Percentiles rank a stretch among this genome's conserved stretches.
These are phyloP conservation scores for Autographa pulchrina DNA, from an alignment of 2,888 invertebrate genomes.

Conservation along the genomic window DNA sequence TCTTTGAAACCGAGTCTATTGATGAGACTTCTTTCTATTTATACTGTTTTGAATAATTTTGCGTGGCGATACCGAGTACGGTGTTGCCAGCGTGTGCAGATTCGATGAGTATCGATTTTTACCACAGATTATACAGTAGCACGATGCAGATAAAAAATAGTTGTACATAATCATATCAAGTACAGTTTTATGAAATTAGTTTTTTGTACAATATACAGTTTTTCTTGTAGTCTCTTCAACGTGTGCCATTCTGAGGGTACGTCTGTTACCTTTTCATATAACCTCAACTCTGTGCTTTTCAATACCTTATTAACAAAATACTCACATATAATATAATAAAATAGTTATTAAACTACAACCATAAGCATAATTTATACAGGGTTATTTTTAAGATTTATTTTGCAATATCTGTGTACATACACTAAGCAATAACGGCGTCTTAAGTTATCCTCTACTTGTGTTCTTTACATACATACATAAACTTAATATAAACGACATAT, in stretches of 20 bases:
- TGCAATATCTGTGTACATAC: constrained; percentile 65
- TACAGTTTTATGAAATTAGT: constrained; percentile 83
- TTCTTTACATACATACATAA: constrained; percentile 34
- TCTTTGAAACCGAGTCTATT: constrained; percentile 58
- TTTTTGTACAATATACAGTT: constrained; percentile 82
- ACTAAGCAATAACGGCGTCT: constrained; percentile 52
- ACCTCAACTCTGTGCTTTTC: constrained; percentile 85
- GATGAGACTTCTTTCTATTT: constrained; percentile 63
- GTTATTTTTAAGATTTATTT: constrained; percentile 83
- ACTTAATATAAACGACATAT: constrained; percentile 45
- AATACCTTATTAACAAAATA: constrained; percentile 83
- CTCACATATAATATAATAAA: constrained; percentile 81
- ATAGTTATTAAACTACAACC: constrained; percentile 83
- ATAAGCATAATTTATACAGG: constrained; percentile 89
- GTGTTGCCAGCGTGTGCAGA: constrained; percentile 41
- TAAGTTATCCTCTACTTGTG: constrained; percentile 50
- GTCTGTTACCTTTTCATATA: constrained; percentile 81
- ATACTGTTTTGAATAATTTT: constrained; percentile 69
- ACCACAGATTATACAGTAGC: constrained; percentile 65
- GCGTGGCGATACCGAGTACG: constrained; percentile 42
- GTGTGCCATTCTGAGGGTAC: constrained; percentile 87
- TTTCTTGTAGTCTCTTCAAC: constrained; percentile 80
- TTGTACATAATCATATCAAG: constrained; percentile 87
- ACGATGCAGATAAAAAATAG: constrained; percentile 65
- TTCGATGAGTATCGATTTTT: constrained; percentile 57